Conservation (phyloP, 2,113 vertebrate genomes). For the Lucifuga dentata region DNA sequence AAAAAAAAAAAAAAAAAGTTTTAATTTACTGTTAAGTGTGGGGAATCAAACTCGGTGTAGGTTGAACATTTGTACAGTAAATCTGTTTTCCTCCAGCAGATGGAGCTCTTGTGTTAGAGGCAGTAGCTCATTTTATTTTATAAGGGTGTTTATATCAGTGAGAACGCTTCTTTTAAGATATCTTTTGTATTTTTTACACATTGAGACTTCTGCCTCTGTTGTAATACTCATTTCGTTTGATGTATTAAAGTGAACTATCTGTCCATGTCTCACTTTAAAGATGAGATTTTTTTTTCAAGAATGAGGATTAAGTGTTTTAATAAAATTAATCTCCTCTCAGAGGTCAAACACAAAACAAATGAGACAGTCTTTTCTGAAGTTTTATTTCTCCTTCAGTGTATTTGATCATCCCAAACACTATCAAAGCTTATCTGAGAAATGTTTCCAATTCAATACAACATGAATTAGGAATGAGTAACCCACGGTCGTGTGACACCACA, state of each 20-base stretch:
- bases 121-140: slow-evolving; percentile 37
- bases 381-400: slow-evolving; percentile 75
- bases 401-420: slow-evolving; percentile 61
- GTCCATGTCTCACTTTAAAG: neutral
- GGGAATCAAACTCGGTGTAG: slow-evolving; percentile 28
- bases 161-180: slow-evolving; percentile 11
- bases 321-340: no score
- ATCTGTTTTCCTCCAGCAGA: slow-evolving; percentile 60
- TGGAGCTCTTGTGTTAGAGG: slow-evolving; percentile 58
- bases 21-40: slow-evolving; percentile 49
- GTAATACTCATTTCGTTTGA: slow-evolving; percentile 68
- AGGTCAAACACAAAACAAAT: neutral
- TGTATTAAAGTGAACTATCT: slow-evolving; percentile 75
- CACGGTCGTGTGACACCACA: slow-evolving; percentile 40
- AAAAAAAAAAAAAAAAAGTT: slow-evolving; percentile 39
- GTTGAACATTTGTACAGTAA: slow-evolving; percentile 33
- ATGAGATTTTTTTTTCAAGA: no score
- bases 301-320: no score
- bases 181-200: slow-evolving; percentile 53
- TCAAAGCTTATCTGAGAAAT: slow-evolving; percentile 50
- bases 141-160: slow-evolving; percentile 5
- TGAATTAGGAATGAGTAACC: slow-evolving; percentile 54
- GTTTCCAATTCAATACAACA: slow-evolving; percentile 63
- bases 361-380: slow-evolving; percentile 34
- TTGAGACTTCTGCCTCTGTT: slow-evolving; percentile 39